Conservation (phyloP, 2,113 vertebrate species). For the Heliornis fulica region DNA sequence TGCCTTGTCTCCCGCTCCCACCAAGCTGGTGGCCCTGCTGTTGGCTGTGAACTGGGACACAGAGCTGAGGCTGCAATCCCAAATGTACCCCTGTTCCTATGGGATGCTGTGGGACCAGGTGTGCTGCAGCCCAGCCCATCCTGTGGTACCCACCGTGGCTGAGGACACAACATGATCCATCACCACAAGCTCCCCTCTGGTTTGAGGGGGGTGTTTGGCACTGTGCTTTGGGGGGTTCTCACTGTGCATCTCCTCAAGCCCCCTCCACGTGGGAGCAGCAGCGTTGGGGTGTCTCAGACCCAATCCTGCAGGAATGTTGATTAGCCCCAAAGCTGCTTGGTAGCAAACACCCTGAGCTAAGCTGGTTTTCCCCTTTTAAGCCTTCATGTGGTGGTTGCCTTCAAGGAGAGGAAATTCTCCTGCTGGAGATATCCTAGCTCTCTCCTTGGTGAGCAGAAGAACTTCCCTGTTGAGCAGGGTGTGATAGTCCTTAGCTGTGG, state of each 20-base stretch:
- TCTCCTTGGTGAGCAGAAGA: neutral
- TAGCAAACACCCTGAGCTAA: neutral
- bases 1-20: neutral
- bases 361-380: neutral
- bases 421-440: neutral
- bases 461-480: neutral
- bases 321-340: neutral
- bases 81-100: accelerated
- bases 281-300: neutral
- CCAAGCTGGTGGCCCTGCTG: neutral
- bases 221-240: accelerated
- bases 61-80: neutral
- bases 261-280: neutral
- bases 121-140: neutral
- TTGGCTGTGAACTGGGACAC: accelerated
- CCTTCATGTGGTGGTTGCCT: neutral
- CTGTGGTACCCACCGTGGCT: accelerated
- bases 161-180: neutral
- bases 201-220: neutral
- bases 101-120: neutral
- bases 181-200: accelerated
- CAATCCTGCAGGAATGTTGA: neutral
- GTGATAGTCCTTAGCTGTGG: neutral
- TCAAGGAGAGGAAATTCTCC: neutral
- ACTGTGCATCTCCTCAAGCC: accelerated